These are phyloP conservation scores for Hirtodrosophila histrioides DNA, from an alignment of 2,888 invertebrate genomes.

Conservation along the genomic window DNA sequence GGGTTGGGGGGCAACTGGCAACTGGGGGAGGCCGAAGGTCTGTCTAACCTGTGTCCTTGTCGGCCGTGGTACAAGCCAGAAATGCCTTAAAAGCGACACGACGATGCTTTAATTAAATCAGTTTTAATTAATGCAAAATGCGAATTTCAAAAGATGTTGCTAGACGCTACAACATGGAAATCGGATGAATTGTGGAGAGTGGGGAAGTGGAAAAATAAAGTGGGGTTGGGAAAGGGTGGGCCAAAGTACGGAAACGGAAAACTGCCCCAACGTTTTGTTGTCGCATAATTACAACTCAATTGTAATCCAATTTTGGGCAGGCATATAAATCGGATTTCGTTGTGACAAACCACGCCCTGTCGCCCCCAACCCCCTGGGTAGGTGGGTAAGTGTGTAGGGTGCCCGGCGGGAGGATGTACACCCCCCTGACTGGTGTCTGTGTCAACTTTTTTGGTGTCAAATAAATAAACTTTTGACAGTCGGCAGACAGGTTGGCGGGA, in stretches of 20 bases:
- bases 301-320: constrained; percentile 76
- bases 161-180: constrained; percentile 32
- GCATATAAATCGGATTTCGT: constrained; percentile 73
- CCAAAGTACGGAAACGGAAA: background rate
- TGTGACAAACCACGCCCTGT: constrained; percentile 49
- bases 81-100: constrained; percentile 70
- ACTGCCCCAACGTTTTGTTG: constrained; percentile 57
- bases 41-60: constrained; percentile 28
- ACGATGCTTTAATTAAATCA: constrained; percentile 77
- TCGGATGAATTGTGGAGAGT: background rate
- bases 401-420: background rate
- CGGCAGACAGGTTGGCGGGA: constrained; percentile 65
- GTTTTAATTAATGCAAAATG: constrained; percentile 81
- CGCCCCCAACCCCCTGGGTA: background rate
- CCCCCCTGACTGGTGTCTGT: constrained; percentile 60
- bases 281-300: constrained; percentile 80
- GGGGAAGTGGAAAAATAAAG: no score
- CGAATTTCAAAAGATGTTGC: constrained; percentile 74
- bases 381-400: background rate
- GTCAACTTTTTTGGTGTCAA: constrained; percentile 79
- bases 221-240: background rate
- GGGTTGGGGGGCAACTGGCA: no score
- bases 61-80: constrained; percentile 2
- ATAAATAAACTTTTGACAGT: constrained; percentile 79
- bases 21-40: background rate